Conservation (phyloP, 2,797 vertebrate species). For the Uromys caudimaculatus region DNA sequence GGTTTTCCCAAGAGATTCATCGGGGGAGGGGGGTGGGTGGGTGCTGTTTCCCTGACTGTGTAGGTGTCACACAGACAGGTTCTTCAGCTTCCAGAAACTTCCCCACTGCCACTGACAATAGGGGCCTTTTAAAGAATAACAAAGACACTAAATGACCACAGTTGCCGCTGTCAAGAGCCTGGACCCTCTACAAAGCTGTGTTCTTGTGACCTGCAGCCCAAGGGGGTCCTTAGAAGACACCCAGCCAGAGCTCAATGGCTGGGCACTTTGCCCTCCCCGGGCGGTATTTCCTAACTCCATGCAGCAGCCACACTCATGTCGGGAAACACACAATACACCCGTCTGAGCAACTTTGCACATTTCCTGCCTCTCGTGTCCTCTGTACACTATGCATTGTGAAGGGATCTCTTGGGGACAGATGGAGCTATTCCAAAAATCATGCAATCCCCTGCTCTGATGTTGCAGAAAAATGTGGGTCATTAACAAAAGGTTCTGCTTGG, state of each 20-base stretch:
- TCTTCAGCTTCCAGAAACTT: background rate
- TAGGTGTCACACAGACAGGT: background rate
- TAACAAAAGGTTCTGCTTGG: background rate
- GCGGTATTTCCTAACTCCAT: background rate
- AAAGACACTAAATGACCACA: background rate
- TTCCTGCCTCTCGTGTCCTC: background rate
- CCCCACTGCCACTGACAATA: background rate
- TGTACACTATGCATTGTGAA: background rate
- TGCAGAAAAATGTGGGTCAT: background rate
- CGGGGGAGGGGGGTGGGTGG: background rate
- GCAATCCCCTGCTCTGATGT: background rate
- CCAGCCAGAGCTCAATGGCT: background rate
- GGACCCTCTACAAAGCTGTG: background rate
- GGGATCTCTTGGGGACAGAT: background rate
- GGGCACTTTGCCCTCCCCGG: background rate
- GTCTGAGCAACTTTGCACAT: background rate
- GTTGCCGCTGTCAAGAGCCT: background rate
- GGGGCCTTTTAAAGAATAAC: background rate
- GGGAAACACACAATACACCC: background rate
- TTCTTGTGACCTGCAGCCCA: background rate
- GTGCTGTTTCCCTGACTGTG: background rate
- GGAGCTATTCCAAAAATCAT: background rate
- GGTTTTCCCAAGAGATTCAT: slow-evolving; percentile 20
- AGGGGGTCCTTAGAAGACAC: too few relatives aligned
- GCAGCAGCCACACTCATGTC: background rate